Conservation (phyloP, 2,113 vertebrate species). For the Charadrius vociferus region DNA sequence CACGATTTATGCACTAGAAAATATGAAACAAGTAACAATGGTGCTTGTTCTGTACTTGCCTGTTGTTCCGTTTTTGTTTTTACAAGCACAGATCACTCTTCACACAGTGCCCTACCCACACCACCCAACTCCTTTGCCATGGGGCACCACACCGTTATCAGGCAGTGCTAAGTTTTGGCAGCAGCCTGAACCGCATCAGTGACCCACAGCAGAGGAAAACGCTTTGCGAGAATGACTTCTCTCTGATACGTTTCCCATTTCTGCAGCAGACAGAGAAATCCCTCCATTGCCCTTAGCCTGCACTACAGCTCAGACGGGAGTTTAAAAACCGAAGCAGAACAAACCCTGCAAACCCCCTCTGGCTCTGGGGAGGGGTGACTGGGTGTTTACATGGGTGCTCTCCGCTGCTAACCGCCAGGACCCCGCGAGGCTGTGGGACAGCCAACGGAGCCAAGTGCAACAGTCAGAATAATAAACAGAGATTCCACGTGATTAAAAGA, state of each 20-base stretch:
- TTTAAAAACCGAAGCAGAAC: not conserved
- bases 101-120: not conserved
- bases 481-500: not conserved
- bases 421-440: not conserved
- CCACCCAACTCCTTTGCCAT: not conserved
- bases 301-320: not conserved
- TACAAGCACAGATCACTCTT: not conserved
- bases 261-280: not conserved
- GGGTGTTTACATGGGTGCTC: not conserved
- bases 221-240: not conserved
- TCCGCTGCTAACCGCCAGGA: not conserved
- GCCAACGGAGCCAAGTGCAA: not conserved
- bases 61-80: not conserved
- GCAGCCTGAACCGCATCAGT: too few relatives aligned
- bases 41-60: not conserved
- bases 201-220: not conserved
- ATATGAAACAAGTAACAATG: not conserved
- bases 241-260: not conserved
- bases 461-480: conserved; percentile 37
- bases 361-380: not conserved
- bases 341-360: not conserved
- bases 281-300: not conserved
- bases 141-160: rapidly evolving
- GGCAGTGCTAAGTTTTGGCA: not conserved
- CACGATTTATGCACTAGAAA: not conserved